Evolutionary conservation across 2,797 vertebrate genomes (phyloP).

Genomic region (Galaxias olidus): DNA sequence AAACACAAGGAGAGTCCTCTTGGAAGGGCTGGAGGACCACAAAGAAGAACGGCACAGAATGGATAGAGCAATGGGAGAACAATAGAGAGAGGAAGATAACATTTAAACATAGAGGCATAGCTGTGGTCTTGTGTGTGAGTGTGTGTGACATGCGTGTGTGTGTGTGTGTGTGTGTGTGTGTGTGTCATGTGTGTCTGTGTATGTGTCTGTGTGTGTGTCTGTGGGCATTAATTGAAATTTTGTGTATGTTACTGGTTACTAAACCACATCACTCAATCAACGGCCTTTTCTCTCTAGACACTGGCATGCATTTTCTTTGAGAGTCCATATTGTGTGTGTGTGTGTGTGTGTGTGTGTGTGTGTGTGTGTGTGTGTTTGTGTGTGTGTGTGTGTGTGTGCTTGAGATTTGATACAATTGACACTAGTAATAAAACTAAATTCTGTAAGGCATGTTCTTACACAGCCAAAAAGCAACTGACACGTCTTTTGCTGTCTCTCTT

Average conservation of each 20-base stretch:
- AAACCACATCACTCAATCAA: too few relatives aligned
- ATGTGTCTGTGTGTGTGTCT: too few relatives aligned
- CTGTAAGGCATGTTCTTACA: slow-evolving; percentile 34
- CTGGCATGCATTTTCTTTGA: background rate
- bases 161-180: background rate
- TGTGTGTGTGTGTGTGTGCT: slow-evolving; percentile 32
- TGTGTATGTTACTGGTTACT: too few relatives aligned
- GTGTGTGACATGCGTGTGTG: background rate
- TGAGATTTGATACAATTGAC: slow-evolving; percentile 30
- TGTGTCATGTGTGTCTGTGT: background rate
- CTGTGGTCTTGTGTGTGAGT: background rate
- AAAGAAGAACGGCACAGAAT: background rate
- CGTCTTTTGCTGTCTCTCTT: background rate
- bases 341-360: background rate
- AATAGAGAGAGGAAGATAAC: slow-evolving; percentile 7
- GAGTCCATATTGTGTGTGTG: background rate
- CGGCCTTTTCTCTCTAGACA: too few relatives aligned
- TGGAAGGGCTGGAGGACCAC: too few relatives aligned
- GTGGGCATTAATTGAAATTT: too few relatives aligned
- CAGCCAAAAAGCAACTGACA: slow-evolving; percentile 14
- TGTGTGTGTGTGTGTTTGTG: background rate
- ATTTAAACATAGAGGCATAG: slow-evolving; percentile 3
- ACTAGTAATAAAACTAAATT: slow-evolving; percentile 33
- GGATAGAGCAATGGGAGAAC: background rate
- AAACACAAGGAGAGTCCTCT: too few relatives aligned